Conservation (phyloP, 2,113 vertebrate genomes). For the Neomonachus schauinslandi region DNA sequence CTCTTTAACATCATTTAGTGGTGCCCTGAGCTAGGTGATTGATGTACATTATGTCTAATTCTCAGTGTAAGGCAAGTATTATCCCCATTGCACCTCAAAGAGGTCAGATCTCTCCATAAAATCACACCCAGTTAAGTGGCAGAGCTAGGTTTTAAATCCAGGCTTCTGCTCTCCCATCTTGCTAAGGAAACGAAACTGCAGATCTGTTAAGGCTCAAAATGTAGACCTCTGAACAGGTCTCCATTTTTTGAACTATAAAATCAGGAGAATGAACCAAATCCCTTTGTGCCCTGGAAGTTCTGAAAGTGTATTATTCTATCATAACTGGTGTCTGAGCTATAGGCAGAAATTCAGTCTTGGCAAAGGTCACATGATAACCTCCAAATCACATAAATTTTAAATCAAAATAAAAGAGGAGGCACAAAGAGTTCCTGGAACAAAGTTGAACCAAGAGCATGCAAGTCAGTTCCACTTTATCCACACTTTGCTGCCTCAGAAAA, state of each 20-base stretch:
- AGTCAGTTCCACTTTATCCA: background rate
- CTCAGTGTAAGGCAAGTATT: background rate
- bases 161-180: background rate
- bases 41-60: background rate
- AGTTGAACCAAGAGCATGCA: background rate
- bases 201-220: background rate
- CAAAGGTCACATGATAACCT: background rate
- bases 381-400: background rate
- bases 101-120: background rate
- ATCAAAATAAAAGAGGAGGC: background rate
- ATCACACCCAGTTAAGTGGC: background rate
- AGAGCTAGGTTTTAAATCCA: background rate
- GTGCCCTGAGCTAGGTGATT: background rate
- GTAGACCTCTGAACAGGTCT: background rate
- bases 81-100: background rate
- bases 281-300: background rate
- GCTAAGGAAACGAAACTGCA: conserved; percentile 4
- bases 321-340: background rate
- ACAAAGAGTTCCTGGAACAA: background rate
- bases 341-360: background rate
- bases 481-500: background rate
- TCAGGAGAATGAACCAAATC: background rate
- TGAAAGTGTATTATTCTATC: background rate
- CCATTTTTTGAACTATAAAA: background rate
- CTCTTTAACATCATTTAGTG: background rate